Percentiles rank a stretch among this genome's conserved stretches.
Conservation (phyloP, 2,888 invertebrate species). For the Scaptomyza cyrtandrae region DNA sequence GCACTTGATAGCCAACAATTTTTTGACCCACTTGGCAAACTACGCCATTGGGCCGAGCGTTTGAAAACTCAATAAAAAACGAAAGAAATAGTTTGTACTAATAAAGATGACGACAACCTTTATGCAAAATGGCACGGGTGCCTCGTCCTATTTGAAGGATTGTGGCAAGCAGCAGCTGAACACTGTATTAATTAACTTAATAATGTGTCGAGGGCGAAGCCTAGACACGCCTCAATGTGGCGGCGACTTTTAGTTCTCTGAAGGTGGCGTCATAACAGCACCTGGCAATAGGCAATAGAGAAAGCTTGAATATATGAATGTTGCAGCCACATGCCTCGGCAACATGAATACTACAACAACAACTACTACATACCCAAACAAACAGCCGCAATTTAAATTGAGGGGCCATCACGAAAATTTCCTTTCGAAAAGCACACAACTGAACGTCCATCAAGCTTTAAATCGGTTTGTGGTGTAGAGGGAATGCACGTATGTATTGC, state of each 20-base stretch:
- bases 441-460: constrained; percentile 43
- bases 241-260: not conserved
- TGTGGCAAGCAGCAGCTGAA: constrained; percentile 14
- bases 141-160: constrained; percentile 26
- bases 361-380: constrained; percentile 23
- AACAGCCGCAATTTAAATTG: constrained; percentile 55
- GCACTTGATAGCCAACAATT: constrained; percentile 51
- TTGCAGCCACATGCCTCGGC: constrained; percentile 56
- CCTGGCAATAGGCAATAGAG: constrained; percentile 49
- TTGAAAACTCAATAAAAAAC: not conserved
- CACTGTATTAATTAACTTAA: constrained; percentile 53
- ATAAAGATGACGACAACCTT: constrained; percentile 52
- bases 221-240: constrained; percentile 41
- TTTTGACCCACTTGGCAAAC: constrained; percentile 63
- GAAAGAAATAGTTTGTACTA: constrained; percentile 10
- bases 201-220: constrained; percentile 30
- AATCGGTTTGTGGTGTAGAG: no score
- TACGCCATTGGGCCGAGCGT: constrained; percentile 31
- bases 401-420: constrained; percentile 48
- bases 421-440: constrained; percentile 45
- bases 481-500: no score
- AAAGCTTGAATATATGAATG: constrained; percentile 45
- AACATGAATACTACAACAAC: constrained; percentile 33
- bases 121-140: constrained; percentile 12
- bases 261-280: constrained; percentile 51